Percentiles rank a stretch among this genome's conserved stretches.
phyloP scores from a whole-genome alignment of 2,797 vertebrate genomes.

The Triplophysa yarkandensis region DNA sequence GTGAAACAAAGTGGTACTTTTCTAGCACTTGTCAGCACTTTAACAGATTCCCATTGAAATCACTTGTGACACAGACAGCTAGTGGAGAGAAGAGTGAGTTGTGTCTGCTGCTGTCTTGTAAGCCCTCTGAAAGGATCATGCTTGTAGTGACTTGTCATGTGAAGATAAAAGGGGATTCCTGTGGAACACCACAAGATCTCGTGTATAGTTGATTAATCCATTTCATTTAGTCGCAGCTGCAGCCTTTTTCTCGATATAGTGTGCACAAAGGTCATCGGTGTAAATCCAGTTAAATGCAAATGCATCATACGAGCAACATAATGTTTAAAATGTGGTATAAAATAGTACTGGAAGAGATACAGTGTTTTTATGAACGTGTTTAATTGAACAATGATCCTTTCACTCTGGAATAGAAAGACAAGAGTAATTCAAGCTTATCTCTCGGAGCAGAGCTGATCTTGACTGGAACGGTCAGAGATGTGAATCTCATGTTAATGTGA shows the following conservation, averaged over 20 bases:
- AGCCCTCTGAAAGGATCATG: slow-evolving; percentile 24
- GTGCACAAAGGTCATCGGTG: slow-evolving; percentile 11
- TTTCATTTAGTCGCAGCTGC: slow-evolving; percentile 42
- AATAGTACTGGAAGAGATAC: not conserved
- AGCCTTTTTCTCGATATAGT: slow-evolving; percentile 35
- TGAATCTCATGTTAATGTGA: slow-evolving; percentile 3
- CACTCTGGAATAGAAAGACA: not conserved
- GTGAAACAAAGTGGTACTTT: not conserved
- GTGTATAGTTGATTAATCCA: slow-evolving; percentile 55
- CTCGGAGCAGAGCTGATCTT: not conserved
- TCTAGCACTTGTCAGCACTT: not conserved
- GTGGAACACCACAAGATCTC: slow-evolving; percentile 49
- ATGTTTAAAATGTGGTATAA: not conserved
- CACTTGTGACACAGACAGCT: not conserved
- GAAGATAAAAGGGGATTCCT: slow-evolving; percentile 51
- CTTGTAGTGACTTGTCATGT: slow-evolving; percentile 52
- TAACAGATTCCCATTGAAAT: not conserved
- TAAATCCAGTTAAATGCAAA: not conserved
- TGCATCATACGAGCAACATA: slow-evolving; percentile 1
- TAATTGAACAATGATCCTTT: not conserved
- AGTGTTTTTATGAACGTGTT: slow-evolving; percentile 10
- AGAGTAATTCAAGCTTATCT: slow-evolving; percentile 12
- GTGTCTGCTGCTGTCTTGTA: slow-evolving; percentile 19
- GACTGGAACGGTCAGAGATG: slow-evolving; percentile 1
- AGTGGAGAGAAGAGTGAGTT: slow-evolving; percentile 21